Evolutionary conservation across 2,113 vertebrate species (phyloP).

Genomic region (Platycercus adscitus): DNA sequence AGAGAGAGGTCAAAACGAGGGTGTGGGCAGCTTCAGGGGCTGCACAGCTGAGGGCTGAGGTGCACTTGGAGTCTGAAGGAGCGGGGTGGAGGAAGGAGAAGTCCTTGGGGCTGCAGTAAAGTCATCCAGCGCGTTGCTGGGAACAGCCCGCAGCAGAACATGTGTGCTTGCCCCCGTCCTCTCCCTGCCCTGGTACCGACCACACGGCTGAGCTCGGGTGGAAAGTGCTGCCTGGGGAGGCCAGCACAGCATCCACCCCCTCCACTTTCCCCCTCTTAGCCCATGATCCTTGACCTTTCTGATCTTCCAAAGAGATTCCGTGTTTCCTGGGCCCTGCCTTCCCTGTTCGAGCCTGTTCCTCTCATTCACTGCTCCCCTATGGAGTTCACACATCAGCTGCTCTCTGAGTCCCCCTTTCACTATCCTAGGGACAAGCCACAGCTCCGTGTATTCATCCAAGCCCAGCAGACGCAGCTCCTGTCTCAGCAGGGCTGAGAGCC

Average conservation of each 20-base stretch:
- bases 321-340: background rate
- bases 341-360: background rate
- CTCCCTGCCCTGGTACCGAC: constrained; percentile 5
- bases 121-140: constrained; percentile 13
- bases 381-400: background rate
- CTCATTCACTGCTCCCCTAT: background rate
- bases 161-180: constrained; percentile 24
- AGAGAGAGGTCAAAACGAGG: constrained; percentile 74
- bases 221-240: background rate
- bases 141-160: constrained; percentile 60
- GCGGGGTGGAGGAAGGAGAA: constrained; percentile 29
- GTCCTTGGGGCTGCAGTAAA: background rate
- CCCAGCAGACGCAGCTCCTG: background rate
- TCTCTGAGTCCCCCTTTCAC: background rate
- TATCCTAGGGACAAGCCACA: background rate
- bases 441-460: fast-evolving
- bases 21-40: constrained; percentile 68
- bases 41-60: constrained; percentile 71
- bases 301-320: background rate
- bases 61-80: constrained; percentile 45
- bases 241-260: background rate
- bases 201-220: background rate
- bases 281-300: background rate
- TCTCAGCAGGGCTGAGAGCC: background rate
- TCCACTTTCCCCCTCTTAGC: background rate